A percentile compares a stretch with the other conserved stretches of the same genome.
phyloP scores from a whole-genome alignment of 1,140 invertebrate genomes.

The Pseudomyrmex dendroicus region DNA sequence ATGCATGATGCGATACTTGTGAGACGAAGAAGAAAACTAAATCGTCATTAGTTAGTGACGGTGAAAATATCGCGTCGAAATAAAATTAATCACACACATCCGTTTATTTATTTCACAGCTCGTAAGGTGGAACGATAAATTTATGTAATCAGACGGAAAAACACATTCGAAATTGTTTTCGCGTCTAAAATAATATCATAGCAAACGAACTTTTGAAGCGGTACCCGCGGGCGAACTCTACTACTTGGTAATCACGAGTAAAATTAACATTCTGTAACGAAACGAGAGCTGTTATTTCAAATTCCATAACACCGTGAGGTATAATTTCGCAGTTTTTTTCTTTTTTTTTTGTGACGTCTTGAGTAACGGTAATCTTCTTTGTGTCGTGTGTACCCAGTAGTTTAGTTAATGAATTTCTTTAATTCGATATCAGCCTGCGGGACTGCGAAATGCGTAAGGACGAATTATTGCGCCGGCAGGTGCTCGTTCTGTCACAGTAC shows the following conservation, averaged over 20 bases:
- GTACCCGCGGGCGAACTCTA: neutral
- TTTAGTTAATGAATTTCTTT: constrained; percentile 66
- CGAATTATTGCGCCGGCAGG: constrained; percentile 67
- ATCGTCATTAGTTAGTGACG: neutral
- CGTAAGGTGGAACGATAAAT: constrained; percentile 29
- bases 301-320: neutral
- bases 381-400: constrained; percentile 34
- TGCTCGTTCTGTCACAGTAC: constrained; percentile 37
- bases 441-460: constrained; percentile 25
- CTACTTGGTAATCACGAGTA: constrained; percentile 36
- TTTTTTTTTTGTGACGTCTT: neutral
- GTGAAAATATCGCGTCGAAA: neutral
- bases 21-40: neutral
- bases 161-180: constrained; percentile 37
- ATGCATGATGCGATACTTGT: constrained; percentile 25
- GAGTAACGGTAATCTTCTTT: constrained; percentile 51
- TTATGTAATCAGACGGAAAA: constrained; percentile 31
- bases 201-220: constrained; percentile 14
- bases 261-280: constrained; percentile 52
- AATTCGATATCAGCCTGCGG: constrained; percentile 67
- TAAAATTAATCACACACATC: constrained; percentile 33
- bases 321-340: constrained; percentile 30
- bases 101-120: constrained; percentile 18
- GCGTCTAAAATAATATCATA: constrained; percentile 6
- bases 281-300: constrained; percentile 29